phyloP scores from a whole-genome alignment of 2,888 invertebrate genomes.

The Coremacera marginata region DNA sequence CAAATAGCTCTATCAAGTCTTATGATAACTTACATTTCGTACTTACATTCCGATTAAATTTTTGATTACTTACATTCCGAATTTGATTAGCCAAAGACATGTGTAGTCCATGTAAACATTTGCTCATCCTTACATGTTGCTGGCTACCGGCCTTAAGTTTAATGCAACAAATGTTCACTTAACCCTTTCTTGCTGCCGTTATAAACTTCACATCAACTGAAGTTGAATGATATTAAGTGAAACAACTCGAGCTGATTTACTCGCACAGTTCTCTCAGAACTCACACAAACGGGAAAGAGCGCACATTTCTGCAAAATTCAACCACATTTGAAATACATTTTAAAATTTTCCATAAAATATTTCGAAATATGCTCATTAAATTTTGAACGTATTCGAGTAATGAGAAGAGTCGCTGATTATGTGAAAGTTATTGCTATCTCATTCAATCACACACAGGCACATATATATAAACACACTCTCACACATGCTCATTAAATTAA shows the following conservation, averaged over 20 bases:
- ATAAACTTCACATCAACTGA: background rate
- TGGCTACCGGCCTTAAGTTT: too few relatives aligned
- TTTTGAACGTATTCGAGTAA: background rate
- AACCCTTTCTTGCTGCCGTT: too few relatives aligned
- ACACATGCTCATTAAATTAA: slow-evolving; percentile 49
- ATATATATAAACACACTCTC: slow-evolving; percentile 36
- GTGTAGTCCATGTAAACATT: background rate
- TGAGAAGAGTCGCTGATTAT: slow-evolving; percentile 29
- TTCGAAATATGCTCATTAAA: slow-evolving; percentile 17
- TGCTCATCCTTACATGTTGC: background rate
- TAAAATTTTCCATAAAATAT: slow-evolving; percentile 19
- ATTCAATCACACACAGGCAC: slow-evolving; percentile 42
- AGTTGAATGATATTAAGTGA: background rate
- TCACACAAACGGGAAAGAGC: background rate
- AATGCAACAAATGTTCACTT: background rate
- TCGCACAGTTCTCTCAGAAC: background rate
- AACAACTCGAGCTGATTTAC: background rate
- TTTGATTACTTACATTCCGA: too few relatives aligned
- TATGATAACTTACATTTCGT: too few relatives aligned
- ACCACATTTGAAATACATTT: background rate
- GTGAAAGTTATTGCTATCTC: slow-evolving; percentile 15
- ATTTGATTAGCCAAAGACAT: background rate
- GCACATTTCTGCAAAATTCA: background rate
- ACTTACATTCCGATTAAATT: too few relatives aligned
- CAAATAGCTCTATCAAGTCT: background rate